A percentile compares a stretch with the other conserved stretches of the same genome.
Evolutionary conservation across 2,113 vertebrate species (phyloP).

Genomic region (Pithys albifrons): DNA sequence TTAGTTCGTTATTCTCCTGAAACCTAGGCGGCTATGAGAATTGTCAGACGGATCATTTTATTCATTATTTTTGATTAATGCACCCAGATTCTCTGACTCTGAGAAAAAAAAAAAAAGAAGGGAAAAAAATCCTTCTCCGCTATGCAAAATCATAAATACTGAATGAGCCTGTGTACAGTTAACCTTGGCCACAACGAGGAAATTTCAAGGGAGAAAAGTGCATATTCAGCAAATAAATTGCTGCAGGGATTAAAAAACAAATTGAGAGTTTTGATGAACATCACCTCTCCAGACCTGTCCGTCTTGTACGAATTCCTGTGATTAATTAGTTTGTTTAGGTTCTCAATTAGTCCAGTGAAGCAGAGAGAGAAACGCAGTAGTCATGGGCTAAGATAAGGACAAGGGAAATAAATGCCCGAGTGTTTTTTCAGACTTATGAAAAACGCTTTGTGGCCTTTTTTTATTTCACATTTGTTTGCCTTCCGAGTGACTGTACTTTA

Average conservation of each 20-base stretch:
- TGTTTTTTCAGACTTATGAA: conserved; percentile 64
- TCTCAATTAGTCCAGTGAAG: conserved; percentile 93
- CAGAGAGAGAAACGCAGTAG: conserved; percentile 77
- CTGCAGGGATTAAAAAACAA: conserved; percentile 92
- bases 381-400: conserved; percentile 74
- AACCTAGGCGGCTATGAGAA: conserved; percentile 93
- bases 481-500: conserved; percentile 53
- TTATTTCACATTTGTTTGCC: conserved; percentile 56
- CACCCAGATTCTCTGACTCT: conserved; percentile 93
- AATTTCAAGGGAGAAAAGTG: conserved; percentile 88
- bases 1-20: conserved; percentile 98
- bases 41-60: conserved; percentile 99
- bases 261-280: conserved; percentile 92
- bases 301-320: conserved; percentile 86
- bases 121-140: conserved; percentile 79
- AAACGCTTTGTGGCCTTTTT: conserved; percentile 47
- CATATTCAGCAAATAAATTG: conserved; percentile 98
- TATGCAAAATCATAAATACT: conserved; percentile 99
- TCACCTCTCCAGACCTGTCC: conserved; percentile 96
- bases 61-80: conserved; percentile 99
- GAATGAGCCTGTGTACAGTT: conserved; percentile 95
- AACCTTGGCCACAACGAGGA: conserved; percentile 92
- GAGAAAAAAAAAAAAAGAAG: conserved; percentile 71
- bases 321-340: conserved; percentile 99
- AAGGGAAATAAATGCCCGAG: conserved; percentile 63